Evolutionary conservation across 30 jellyfish, hydroid and myxozoan species (phyloP), one percentile per base, ranked within the genome.

Genomic region (Chironex yamaguchii): DNA sequence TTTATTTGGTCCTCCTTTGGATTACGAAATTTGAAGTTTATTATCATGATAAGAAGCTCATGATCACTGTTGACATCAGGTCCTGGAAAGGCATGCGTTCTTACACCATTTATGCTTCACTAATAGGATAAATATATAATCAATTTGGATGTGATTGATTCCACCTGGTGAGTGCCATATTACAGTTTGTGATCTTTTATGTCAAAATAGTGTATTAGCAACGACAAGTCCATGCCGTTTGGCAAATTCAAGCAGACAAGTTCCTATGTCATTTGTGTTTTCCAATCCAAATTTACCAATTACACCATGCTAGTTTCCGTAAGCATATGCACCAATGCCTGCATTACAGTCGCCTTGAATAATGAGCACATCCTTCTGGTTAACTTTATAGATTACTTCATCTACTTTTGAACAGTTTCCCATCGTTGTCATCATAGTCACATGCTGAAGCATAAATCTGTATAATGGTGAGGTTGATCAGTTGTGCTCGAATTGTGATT

Each of bases 271-370:
- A 66, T 81, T 81, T 53, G 76, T 81, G 2, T 42, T 63, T 21
- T 68, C 76, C 22, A 33, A 62, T 36, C 88, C 91, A 49, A 29
- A 81, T 66, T 51, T 81, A 42, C 49, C 75, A 79, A 66, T 29
- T 63, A 1, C 66, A 63, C 22, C 90, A 74, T 28, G 14, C 82
- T 42, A 53, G 20, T 81, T 80, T 4, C 22, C 91, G 42, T 81
- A 36, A 11, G 88, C 71, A 42, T 48, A 75, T 64, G 85, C 25
- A 14, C 91, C 91, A 9, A 81, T 49, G 28, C 6, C 30, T 11
- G 87, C 62, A 64, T 81, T 81, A 85, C 86, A 81, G 84, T 79
- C 87, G 25, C 91, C 86, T 23, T 28, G 58, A 4, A 66, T 28
- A 11, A 81, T 27, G 25, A 34, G 6, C 0, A 81, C 65, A 12